Conservation (phyloP, 2,113 vertebrate genomes). For the Accipiter virgatus region DNA sequence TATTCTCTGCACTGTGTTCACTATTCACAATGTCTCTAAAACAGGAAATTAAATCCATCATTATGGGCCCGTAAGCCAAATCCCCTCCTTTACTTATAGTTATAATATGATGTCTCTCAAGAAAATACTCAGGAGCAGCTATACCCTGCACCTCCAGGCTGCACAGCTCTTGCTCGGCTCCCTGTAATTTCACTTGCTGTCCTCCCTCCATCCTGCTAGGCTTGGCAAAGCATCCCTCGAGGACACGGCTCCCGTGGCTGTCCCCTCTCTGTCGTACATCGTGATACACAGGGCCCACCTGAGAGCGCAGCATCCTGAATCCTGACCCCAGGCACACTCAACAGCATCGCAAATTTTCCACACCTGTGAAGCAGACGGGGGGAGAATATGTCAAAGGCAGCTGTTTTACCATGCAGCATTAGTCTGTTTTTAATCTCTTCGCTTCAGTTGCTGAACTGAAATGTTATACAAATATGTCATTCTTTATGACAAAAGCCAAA, state of each 20-base stretch:
- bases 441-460: background rate
- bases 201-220: background rate
- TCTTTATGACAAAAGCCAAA: conserved; percentile 47
- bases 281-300: no score
- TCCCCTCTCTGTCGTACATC: fast-evolving
- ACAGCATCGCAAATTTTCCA: background rate
- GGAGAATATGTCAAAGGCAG: background rate
- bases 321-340: background rate
- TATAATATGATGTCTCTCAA: background rate
- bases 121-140: background rate
- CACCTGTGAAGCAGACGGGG: background rate
- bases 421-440: background rate
- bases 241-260: fast-evolving
- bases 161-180: background rate
- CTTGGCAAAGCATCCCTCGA: fast-evolving
- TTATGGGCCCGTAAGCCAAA: background rate
- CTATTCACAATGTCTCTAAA: background rate
- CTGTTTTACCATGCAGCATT: background rate
- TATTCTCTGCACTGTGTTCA: background rate
- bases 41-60: background rate
- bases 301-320: background rate
- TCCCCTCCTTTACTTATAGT: background rate
- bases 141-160: background rate
- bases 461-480: conserved; percentile 42
- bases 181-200: background rate